Base-by-base conservation (phyloP, 2,797 vertebrate species). In the Melanogrammus aeglefinus region DNA sequence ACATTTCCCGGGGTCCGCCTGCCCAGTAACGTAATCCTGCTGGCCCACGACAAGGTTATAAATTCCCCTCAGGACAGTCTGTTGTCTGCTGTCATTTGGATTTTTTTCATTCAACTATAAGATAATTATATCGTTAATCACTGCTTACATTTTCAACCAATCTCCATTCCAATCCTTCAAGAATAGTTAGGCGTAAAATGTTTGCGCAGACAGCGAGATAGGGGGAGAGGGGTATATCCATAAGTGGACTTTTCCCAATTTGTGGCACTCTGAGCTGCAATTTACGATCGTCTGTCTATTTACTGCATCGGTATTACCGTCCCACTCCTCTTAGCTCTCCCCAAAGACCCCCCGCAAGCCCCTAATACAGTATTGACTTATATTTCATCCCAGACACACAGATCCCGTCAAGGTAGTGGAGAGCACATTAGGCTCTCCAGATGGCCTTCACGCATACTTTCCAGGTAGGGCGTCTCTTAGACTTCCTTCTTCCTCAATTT, bases 161-260 rank as follows among this genome's bases (percentile, higher is more conserved):
- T 57, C 51, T 6, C 51, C n/a, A 57, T 57, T 18, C 51, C 21
- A 18, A 57, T 6, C 51, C 51, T 57, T 57, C 18, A 21, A 21
- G 51, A n/a, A 57, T 18, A 57, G 51, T 21, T 57, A 57, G 47
- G 16, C n/a, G 21, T 57, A 21, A 57, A 57, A 57, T 18, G 51
- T 57, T 57, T 16, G 51, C 18, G 6, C 51, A 57, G 51, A n/a
- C 51, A 21, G 51, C 51, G 51, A 21, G 51, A 57, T 57, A 21
- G 6, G 51, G 51, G 51, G 18, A 16, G 13, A 47, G 16, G 51
- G 51, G 51, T 57, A 18, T 57, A 57, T 57, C 51, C 51, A 21
- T 57, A 57, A 57, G 51, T 57, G 51, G 51, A 57, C n/a, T 57
- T 57, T 57, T 57, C 16, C 51, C 51, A 57, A 57, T 57, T 57